Evolutionary conservation across 1,140 invertebrate genomes (phyloP).

Genomic region (Dendrolimus punctatus): DNA sequence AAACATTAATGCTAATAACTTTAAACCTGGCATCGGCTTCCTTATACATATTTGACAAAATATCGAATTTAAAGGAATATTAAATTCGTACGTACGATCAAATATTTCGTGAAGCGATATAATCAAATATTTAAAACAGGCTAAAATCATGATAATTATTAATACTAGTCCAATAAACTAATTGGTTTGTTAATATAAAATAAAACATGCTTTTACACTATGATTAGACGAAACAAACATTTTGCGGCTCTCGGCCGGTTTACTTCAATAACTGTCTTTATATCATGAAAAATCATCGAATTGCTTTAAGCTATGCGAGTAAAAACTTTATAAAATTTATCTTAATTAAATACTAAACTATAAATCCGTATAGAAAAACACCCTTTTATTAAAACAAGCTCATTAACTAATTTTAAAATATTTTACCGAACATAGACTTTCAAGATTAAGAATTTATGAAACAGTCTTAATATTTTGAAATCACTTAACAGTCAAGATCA

Average conservation of each 20-base stretch:
- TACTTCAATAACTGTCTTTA: slow-evolving; percentile 63
- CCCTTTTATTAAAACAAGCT: too few species aligned
- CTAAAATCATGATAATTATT: slow-evolving; percentile 24
- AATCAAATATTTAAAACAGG: slow-evolving; percentile 58
- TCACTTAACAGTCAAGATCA: too few species aligned
- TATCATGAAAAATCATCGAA: slow-evolving; percentile 54
- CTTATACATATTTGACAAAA: slow-evolving; percentile 57
- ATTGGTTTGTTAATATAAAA: slow-evolving; percentile 30
- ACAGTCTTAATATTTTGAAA: slow-evolving; percentile 3
- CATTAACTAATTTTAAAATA: slow-evolving; percentile 7
- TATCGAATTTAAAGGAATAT: slow-evolving; percentile 51
- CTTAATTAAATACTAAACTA: slow-evolving; percentile 7
- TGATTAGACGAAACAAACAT: slow-evolving; percentile 29
- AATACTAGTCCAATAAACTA: slow-evolving; percentile 11
- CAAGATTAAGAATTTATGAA: too few species aligned
- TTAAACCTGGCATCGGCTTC: slow-evolving; percentile 9
- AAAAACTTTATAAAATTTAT: slow-evolving; percentile 20
- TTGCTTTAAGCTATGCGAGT: slow-evolving; percentile 59
- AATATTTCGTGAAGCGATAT: slow-evolving; percentile 17
- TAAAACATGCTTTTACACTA: slow-evolving; percentile 56
- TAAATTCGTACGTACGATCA: slow-evolving; percentile 10
- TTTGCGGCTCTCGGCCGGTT: slow-evolving; percentile 33
- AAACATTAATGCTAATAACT: too few species aligned
- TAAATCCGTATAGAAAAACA: background rate
- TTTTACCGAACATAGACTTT: background rate